phyloP scores from a whole-genome alignment of 2,113 vertebrate species.

The Dissostichus mawsoni region DNA sequence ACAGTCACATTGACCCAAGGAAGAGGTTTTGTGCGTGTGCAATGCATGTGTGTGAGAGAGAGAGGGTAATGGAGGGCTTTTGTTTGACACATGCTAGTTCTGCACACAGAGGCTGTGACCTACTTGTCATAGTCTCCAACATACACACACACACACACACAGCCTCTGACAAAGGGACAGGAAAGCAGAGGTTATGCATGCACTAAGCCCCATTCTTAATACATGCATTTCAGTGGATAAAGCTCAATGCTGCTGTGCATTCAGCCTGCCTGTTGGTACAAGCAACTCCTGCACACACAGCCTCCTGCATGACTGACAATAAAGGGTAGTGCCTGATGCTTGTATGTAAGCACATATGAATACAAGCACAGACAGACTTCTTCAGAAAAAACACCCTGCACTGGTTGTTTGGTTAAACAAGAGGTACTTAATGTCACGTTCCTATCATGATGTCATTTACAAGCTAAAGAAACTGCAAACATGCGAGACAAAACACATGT shows the following conservation, averaged over 20 bases:
- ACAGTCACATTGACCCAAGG: background rate
- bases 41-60: slow-evolving; percentile 28
- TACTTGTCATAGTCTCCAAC: slow-evolving; percentile 70
- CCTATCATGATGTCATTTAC: background rate
- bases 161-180: too few species aligned
- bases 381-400: too few species aligned
- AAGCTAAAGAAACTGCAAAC: background rate
- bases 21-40: background rate
- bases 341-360: background rate
- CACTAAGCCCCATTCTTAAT: slow-evolving; percentile 78
- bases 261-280: slow-evolving; percentile 77
- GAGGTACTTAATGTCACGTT: background rate
- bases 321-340: slow-evolving; percentile 28
- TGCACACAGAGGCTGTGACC: slow-evolving; percentile 75
- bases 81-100: slow-evolving; percentile 66
- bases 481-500: background rate
- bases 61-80: slow-evolving; percentile 52
- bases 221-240: slow-evolving; percentile 78
- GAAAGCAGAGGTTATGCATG: slow-evolving; percentile 76
- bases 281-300: slow-evolving; percentile 61
- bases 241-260: slow-evolving; percentile 64
- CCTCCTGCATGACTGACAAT: slow-evolving; percentile 53
- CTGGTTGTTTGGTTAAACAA: background rate
- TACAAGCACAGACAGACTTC: background rate
- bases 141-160: slow-evolving; percentile 31